These are phyloP conservation scores for Gortyna flavago DNA, from an alignment of 2,888 invertebrate species.

Conservation along the genomic window DNA sequence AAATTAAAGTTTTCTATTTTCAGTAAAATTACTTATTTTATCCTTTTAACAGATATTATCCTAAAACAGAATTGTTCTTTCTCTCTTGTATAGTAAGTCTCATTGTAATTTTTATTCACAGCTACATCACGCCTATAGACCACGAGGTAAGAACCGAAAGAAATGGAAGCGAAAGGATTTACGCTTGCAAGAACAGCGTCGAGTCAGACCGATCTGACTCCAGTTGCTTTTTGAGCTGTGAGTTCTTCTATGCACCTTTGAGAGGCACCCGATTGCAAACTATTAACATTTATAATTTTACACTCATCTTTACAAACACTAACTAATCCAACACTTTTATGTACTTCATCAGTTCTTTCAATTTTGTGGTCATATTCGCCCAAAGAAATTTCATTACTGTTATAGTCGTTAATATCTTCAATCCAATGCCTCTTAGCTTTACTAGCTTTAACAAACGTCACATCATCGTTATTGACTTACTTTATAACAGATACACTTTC, in stretches of 20 bases:
- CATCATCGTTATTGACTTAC: neutral
- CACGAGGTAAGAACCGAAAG: slow-evolving; percentile 85
- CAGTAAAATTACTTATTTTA: no score
- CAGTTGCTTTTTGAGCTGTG: slow-evolving; percentile 90
- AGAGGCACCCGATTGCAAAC: slow-evolving; percentile 49
- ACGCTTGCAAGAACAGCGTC: slow-evolving; percentile 81
- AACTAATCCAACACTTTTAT: no score
- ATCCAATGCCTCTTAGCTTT: slow-evolving; percentile 58
- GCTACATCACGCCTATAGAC: slow-evolving; percentile 87
- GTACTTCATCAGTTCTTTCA: neutral
- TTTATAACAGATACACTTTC: slow-evolving; percentile 1
- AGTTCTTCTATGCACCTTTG: slow-evolving; percentile 74
- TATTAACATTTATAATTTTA: neutral
- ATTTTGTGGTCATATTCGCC: neutral
- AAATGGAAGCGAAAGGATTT: slow-evolving; percentile 74
- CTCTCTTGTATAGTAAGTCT: neutral
- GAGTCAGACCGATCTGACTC: slow-evolving; percentile 87
- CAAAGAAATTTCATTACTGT: neutral
- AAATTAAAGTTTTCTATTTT: neutral
- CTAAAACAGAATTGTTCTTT: neutral
- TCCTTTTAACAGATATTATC: neutral
- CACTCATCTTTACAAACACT: neutral
- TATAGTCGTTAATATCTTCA: neutral
- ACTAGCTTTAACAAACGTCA: slow-evolving; percentile 41
- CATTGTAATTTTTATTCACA: slow-evolving; percentile 67